A percentile compares a stretch with the other conserved stretches of the same genome.
Conservation (phyloP, 2,888 invertebrate genomes). For the Tenthredo notha region DNA sequence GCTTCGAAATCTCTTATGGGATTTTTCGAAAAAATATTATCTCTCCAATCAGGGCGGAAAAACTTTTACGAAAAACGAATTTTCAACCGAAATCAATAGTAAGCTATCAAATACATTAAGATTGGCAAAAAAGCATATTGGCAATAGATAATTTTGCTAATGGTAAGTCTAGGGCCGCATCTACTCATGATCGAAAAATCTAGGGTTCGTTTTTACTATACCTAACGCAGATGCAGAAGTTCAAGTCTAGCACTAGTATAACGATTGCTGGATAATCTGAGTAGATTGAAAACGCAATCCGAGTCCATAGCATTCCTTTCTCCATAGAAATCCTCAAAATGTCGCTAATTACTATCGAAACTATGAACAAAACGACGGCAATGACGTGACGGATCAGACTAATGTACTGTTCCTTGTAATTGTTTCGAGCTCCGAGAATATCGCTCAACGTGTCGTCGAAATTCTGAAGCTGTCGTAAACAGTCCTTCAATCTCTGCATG, state of each 20-base stretch:
- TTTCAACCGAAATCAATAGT: too few species aligned
- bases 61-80: too few species aligned
- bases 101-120: too few species aligned
- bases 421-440: not conserved
- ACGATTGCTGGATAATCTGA: not conserved
- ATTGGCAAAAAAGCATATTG: too few species aligned
- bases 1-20: not conserved
- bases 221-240: not conserved
- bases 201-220: not conserved
- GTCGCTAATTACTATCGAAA: not conserved
- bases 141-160: too few species aligned
- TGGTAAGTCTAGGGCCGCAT: too few species aligned
- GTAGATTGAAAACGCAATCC: not conserved
- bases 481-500: not conserved
- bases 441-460: not conserved
- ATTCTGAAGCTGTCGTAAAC: not conserved
- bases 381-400: not conserved
- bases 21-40: not conserved
- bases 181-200: too few species aligned
- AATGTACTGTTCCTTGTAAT: not conserved
- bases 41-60: not conserved
- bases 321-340: not conserved
- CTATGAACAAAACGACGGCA: not conserved
- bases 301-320: not conserved
- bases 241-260: not conserved